Base-by-base conservation (phyloP, 1,140 invertebrate species). In the Hormaphis cornu region DNA sequence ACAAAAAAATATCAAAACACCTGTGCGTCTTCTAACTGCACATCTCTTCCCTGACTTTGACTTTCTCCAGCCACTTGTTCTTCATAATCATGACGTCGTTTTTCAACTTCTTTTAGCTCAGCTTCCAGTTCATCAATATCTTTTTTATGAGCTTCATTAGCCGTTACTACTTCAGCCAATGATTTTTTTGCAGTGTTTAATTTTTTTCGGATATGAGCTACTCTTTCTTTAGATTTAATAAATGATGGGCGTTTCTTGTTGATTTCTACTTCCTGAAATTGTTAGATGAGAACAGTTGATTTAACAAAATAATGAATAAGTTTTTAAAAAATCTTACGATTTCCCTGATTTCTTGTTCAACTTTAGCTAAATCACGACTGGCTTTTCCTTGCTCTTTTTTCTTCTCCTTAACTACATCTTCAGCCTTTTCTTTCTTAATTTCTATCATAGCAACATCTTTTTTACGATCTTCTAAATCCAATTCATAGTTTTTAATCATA, bases 201-300 rank as follows among this genome's bases (percentile, higher is more conserved):
- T 79, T 98, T 98, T 78, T 97, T 97, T 73, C 95, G 88, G 80
- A 96, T 93, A 80, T 99, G 95, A 4, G 91, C 86, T 4, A 97
- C 93, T 48, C 93, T 87, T 78, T 98, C 95, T 78, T 98, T 98
- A 0, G 93, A 90, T 80, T 98, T 97, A n/a, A 98, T 97, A 77
- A 95, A 98, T 3, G 92, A 87, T 0, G 96, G 96, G 53, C 90
- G 83, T 73, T 95, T 95, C 76, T 95, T 96, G 69, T 93, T 93
- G 58, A 98, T 86, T 77, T 96, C 93, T 0, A 89, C 88, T 85
- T 98, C 93, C 87, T 90, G 76, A 24, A 74, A 74, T 73, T 69
- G 18, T 48, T 20, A 35, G 63, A 63, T 53, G 12, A 18, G 16
- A 48, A 16, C 8, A n/a, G 1, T 30, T 30, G 18, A 28, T 30